Evolutionary conservation across 2,113 vertebrate genomes (phyloP).

Genomic region (Psephotus haematonotus): DNA sequence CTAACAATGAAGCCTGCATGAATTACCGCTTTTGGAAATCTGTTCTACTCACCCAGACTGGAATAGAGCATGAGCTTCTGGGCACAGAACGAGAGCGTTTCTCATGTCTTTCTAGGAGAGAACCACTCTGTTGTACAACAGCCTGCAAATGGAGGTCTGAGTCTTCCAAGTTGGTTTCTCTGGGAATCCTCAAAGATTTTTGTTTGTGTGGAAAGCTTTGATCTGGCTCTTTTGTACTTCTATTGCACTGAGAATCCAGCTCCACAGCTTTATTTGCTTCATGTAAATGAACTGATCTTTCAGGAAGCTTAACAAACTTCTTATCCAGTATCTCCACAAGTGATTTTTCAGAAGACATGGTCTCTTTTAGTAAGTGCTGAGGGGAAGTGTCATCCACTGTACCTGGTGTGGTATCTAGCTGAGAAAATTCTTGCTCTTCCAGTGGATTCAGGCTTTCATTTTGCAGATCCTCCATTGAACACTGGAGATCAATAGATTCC

Average conservation of each 20-base stretch:
- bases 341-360: not conserved
- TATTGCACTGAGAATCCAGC: not conserved
- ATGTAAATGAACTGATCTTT: not conserved
- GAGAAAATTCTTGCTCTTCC: constrained; percentile 45
- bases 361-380: not conserved
- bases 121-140: not conserved
- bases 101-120: not conserved
- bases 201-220: not conserved
- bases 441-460: not conserved
- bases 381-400: constrained; percentile 5
- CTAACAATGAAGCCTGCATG: not conserved
- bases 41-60: constrained; percentile 72
- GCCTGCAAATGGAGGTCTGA: not conserved
- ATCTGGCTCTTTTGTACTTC: not conserved
- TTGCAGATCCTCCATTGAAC: constrained; percentile 39
- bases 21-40: not conserved
- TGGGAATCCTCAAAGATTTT: not conserved
- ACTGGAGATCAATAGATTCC: not conserved
- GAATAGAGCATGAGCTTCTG: constrained; percentile 16
- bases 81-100: not conserved
- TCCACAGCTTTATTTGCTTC: not conserved
- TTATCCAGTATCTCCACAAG: not conserved
- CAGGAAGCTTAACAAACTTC: not conserved
- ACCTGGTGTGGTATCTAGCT: constrained; percentile 39
- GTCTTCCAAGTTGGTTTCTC: not conserved